Base-by-base conservation (phyloP, 2,888 invertebrate species). In the Bimastos eiseni region DNA sequence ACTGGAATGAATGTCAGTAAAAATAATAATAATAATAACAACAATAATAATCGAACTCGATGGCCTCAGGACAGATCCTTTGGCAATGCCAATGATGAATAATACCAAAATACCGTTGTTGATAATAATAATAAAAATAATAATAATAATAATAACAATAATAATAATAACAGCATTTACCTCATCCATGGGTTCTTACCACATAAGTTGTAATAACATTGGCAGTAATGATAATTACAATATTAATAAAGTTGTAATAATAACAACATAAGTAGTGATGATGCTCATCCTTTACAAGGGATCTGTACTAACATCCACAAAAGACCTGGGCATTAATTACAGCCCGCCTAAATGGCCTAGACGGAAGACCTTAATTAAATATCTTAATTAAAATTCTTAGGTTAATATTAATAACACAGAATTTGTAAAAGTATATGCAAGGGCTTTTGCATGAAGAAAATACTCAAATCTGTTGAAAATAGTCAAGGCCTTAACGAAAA, bases 151-250 rank as follows among this genome's bases (percentile, higher is more conserved):
- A n/a, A n/a, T n/a, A n/a, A 41, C 19, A 49, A 49, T 49, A 49
- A 49, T 49, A 49, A 49, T 17, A 49, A 49, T 55, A 55, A 70
- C n/a, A 70, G n/a, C 17, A 4, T 70, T 1, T 70, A 11, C 30
- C 70, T 70, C n/a, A 70, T 24, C 70, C 70, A n/a, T 70, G 70
- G 70, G 70, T 8, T 70, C 70, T 70, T 70, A 70, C 30, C 30
- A 30, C n/a, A 8, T 6, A 70, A n/a, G n/a, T 8, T 55, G 30
- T 36, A 86, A 86, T 86, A 86, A 86, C n/a, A 34, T 21, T 86
- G n/a, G 11, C 24, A 86, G n/a, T 86, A 86, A 86, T 36, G 37
- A 86, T 34, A 86, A 86, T 86, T 36, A 86, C 36, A 86, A 86
- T 86, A 86, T 3, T 84, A 86, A 86, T 15, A 86, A 86, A 34